Evolutionary conservation across 2,113 vertebrate species (phyloP).

Genomic region (Andinoacara biseriatus): DNA sequence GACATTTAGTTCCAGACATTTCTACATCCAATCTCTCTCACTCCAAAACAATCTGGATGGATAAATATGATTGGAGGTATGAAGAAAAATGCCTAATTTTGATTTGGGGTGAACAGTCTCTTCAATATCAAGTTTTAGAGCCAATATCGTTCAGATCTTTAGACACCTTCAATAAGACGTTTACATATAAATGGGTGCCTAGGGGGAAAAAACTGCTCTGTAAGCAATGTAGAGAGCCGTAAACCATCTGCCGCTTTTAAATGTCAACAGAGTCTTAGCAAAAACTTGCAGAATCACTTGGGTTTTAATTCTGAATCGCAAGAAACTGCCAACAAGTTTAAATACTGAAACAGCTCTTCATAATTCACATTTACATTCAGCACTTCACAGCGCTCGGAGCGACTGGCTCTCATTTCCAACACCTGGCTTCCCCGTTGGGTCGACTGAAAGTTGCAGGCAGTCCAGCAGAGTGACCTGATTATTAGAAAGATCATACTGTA

Average conservation of each 20-base stretch:
- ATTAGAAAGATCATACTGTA: slow-evolving; percentile 36
- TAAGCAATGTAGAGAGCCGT: slow-evolving; percentile 24
- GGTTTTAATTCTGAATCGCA: slow-evolving; percentile 31
- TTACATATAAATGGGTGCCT: slow-evolving; percentile 31
- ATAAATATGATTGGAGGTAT: background rate
- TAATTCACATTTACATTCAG: slow-evolving; percentile 54
- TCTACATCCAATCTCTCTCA: background rate
- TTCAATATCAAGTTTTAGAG: background rate
- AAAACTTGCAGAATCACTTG: slow-evolving; percentile 28
- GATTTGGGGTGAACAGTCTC: too few species aligned
- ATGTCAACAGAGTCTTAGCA: slow-evolving; percentile 39
- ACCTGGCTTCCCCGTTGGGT: slow-evolving; percentile 48
- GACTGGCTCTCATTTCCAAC: slow-evolving; percentile 30
- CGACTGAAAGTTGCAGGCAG: slow-evolving; percentile 38
- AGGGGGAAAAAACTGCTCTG: slow-evolving; percentile 31
- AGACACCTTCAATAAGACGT: background rate
- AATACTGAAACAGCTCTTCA: slow-evolving; percentile 52
- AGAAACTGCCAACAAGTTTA: slow-evolving; percentile 28
- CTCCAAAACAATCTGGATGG: background rate
- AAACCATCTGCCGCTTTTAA: slow-evolving; percentile 55
- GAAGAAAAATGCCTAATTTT: too few species aligned
- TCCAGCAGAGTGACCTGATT: slow-evolving; percentile 62
- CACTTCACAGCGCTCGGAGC: slow-evolving; percentile 9
- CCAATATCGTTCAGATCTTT: slow-evolving; percentile 1
- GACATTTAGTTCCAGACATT: background rate